phyloP scores from a whole-genome alignment of 2,888 invertebrate species.

The Lysandra bellargus region DNA sequence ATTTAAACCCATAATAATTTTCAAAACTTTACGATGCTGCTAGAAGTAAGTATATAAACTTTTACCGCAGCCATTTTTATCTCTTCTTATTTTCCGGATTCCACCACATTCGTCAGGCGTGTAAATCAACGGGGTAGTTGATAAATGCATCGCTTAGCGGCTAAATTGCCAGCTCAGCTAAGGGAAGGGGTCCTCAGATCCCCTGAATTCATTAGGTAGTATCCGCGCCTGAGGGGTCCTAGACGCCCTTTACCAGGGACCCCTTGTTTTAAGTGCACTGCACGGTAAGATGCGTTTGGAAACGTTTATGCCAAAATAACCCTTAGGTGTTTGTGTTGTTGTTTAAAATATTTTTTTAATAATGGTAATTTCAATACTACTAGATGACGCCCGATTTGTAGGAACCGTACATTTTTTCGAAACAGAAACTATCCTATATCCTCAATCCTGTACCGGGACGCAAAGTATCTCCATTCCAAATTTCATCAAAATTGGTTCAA shows the following conservation, averaged over 20 bases:
- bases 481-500: too few species aligned
- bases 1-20: neutral
- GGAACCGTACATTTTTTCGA: too few species aligned
- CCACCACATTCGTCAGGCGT: slow-evolving; percentile 34
- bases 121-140: slow-evolving; percentile 49
- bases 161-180: slow-evolving; percentile 49
- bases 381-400: neutral
- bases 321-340: slow-evolving; percentile 25
- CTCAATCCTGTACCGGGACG: too few species aligned
- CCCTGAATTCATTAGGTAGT: slow-evolving; percentile 55
- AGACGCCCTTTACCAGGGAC: slow-evolving; percentile 53
- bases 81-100: slow-evolving; percentile 2
- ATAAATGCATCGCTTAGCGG: slow-evolving; percentile 47
- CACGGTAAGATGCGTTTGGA: slow-evolving; percentile 39
- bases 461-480: too few species aligned
- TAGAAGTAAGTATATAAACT: neutral
- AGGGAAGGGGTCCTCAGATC: slow-evolving; percentile 47
- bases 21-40: neutral
- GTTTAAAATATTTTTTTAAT: neutral
- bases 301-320: slow-evolving; percentile 34
- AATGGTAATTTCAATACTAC: neutral
- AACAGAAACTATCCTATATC: too few species aligned
- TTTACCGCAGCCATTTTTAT: neutral
- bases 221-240: slow-evolving; percentile 53
- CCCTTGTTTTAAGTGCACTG: slow-evolving; percentile 51